A percentile compares a stretch with the other conserved stretches of the same genome.
Evolutionary conservation across 1,140 invertebrate genomes (phyloP).

Genomic region (Subanguina moxae): DNA sequence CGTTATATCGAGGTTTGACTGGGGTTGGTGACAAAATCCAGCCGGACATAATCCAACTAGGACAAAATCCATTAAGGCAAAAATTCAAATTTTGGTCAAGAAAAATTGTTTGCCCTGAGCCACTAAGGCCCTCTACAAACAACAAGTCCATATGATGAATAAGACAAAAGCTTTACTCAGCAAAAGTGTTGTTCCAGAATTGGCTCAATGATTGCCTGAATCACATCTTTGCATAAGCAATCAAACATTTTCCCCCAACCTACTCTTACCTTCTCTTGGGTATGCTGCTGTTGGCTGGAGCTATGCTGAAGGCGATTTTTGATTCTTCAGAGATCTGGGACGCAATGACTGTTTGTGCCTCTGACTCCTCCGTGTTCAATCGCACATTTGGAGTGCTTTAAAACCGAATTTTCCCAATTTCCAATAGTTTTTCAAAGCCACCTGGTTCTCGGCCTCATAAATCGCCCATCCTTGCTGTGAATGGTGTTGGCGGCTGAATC

Average conservation of each 20-base stretch:
- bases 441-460: constrained; percentile 4
- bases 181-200: constrained; percentile 1
- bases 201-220: constrained; percentile 2
- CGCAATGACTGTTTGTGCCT: not conserved
- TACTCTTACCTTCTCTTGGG: no score
- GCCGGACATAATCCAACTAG: no score
- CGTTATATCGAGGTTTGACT: no score
- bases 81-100: no score
- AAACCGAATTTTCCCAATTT: constrained; percentile 16
- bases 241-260: no score
- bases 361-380: constrained; percentile 9
- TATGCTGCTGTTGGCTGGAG: no score
- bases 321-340: not conserved
- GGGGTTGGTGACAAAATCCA: no score
- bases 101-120: no score
- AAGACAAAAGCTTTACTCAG: no score
- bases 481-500: constrained; percentile 20
- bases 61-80: no score
- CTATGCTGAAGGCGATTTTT: not conserved
- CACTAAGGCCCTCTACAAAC: no score
- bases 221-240: not conserved
- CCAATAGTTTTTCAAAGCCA: constrained; percentile 3
- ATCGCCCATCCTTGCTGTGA: constrained; percentile 7
- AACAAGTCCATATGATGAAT: no score
- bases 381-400: constrained; percentile 36